Conservation (phyloP, 2,888 invertebrate genomes). For the Pammene fasciana region DNA sequence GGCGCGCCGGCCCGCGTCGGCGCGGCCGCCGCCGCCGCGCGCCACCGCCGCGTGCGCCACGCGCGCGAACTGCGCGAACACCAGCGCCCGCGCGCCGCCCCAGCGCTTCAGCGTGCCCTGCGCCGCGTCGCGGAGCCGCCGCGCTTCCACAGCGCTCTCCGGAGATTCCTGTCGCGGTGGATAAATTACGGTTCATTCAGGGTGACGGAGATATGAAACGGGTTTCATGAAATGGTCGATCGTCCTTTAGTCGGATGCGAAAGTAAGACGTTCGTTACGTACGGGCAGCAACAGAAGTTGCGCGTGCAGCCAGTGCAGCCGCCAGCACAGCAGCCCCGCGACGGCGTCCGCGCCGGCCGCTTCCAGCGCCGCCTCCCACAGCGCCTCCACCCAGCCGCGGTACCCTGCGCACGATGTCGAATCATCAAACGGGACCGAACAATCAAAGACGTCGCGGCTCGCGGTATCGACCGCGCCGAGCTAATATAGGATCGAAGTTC, state of each 20-base stretch:
- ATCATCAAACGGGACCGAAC: background rate
- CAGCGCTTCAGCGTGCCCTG: constrained; percentile 38
- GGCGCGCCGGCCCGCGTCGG: constrained; percentile 24
- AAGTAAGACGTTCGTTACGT: background rate
- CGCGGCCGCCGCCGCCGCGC: constrained; percentile 1
- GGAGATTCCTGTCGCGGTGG: constrained; percentile 1
- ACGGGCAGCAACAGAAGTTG: constrained; percentile 52
- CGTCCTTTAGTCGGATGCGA: too few species aligned
- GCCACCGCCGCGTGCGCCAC: constrained; percentile 43
- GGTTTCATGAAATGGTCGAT: too few species aligned
- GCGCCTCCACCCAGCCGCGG: constrained; percentile 55
- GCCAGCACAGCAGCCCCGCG: constrained; percentile 64
- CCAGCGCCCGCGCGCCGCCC: constrained; percentile 41
- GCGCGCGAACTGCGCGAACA: constrained; percentile 48
- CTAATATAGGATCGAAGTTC: too few species aligned
- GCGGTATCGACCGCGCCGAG: too few species aligned
- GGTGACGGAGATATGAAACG: too few species aligned
- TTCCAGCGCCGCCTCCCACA: constrained; percentile 61
- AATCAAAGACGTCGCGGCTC: background rate
- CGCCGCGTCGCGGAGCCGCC: constrained; percentile 47
- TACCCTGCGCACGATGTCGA: constrained; percentile 48
- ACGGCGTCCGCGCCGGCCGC: constrained; percentile 49
- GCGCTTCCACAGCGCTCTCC: constrained; percentile 45
- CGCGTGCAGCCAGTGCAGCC: constrained; percentile 68
- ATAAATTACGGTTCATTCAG: too few species aligned